Evolutionary conservation across 2,888 invertebrate genomes (phyloP).

Genomic region (Synergus gifuensis): DNA sequence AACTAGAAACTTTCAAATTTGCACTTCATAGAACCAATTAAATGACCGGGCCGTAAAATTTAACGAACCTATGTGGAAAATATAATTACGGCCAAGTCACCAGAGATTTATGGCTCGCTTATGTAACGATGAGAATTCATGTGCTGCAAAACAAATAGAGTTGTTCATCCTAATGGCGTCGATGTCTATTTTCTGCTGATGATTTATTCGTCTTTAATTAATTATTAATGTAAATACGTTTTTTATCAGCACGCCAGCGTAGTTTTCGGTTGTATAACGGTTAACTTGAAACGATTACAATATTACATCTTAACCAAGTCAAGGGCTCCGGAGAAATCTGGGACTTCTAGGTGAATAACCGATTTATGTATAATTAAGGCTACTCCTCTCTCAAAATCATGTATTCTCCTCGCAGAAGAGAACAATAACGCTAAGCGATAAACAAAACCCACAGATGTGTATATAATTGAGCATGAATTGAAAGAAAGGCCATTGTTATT

Average conservation of each 20-base stretch:
- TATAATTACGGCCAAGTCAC: conserved; percentile 5
- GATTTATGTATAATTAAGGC: conserved; percentile 23
- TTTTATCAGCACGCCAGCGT: background rate
- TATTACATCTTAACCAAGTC: conserved; percentile 10
- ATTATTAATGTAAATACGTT: no score
- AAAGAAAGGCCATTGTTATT: background rate
- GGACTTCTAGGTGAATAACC: conserved; percentile 22
- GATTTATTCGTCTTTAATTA: no score
- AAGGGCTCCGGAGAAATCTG: conserved; percentile 32
- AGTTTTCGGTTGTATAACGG: background rate
- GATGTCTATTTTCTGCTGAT: no score
- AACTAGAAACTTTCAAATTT: conserved; percentile 40
- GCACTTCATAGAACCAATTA: conserved; percentile 41
- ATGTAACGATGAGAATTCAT: conserved; percentile 25
- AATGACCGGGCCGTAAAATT: conserved; percentile 39
- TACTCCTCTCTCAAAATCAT: conserved; percentile 2
- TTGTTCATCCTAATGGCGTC: background rate
- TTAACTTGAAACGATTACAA: background rate
- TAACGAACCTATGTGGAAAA: conserved; percentile 28
- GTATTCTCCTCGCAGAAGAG: background rate
- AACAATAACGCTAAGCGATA: conserved; percentile 22
- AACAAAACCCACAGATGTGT: background rate
- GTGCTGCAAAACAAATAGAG: background rate
- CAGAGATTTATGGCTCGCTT: conserved; percentile 27
- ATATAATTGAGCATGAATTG: background rate